Percentiles rank a stretch among this genome's conserved stretches.
Conservation (phyloP, 2,113 vertebrate species). For the Acanthochromis polyacanthus region DNA sequence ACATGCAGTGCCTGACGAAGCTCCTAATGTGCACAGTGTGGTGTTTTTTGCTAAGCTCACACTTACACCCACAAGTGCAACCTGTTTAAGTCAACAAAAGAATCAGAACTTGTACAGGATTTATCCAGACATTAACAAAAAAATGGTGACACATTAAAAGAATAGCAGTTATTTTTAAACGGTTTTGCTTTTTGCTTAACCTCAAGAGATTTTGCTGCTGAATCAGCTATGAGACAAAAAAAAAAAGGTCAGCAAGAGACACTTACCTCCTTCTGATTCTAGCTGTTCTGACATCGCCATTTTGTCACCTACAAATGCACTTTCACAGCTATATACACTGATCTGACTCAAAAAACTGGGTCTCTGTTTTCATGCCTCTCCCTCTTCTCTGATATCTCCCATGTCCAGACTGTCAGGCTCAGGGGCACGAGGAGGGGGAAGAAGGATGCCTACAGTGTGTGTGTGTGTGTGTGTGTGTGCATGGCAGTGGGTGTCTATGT, state of each 20-base stretch:
- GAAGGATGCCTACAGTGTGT: conserved; percentile 51
- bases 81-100: conserved; percentile 54
- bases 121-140: background rate
- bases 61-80: conserved; percentile 59
- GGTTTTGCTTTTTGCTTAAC: conserved; percentile 9
- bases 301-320: conserved; percentile 65
- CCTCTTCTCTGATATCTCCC: conserved; percentile 78
- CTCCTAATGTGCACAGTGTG: conserved; percentile 51
- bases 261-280: conserved; percentile 76
- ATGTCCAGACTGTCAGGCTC: conserved; percentile 81
- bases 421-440: conserved; percentile 68
- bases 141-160: background rate
- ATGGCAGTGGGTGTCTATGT: background rate
- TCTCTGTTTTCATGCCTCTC: conserved; percentile 72
- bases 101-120: background rate
- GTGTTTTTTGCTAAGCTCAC: conserved; percentile 59
- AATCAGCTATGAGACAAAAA: conserved; percentile 13
- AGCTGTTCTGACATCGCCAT: conserved; percentile 79
- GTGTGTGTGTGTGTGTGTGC: conserved; percentile 13
- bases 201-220: background rate
- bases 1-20: conserved; percentile 47
- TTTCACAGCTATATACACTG: conserved; percentile 65
- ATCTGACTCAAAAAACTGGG: conserved; percentile 57
- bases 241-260: conserved; percentile 41
- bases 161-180: background rate